phyloP scores from a whole-genome alignment of 2,797 vertebrate species.

The Poeciliopsis paucimaculata region DNA sequence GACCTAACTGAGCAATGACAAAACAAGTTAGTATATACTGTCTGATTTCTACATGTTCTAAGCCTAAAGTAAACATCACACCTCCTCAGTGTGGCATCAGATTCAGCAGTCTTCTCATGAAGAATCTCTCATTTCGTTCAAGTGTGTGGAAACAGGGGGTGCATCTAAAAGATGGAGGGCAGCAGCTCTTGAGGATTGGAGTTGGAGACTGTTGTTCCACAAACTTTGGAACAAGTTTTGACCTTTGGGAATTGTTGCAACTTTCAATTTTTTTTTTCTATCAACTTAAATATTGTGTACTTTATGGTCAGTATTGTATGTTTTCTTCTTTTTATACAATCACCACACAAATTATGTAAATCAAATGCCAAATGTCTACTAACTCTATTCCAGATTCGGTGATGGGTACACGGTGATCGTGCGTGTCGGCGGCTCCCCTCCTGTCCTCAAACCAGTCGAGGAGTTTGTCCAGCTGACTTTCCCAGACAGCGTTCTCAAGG shows the following conservation, averaged over 20 bases:
- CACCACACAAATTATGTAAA: background rate
- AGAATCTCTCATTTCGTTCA: background rate
- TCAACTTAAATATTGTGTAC: background rate
- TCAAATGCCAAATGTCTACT: background rate
- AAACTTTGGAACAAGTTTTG: background rate
- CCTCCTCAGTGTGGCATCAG: too few relatives aligned
- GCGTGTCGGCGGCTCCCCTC: conserved; percentile 85
- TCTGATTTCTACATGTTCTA: too few relatives aligned
- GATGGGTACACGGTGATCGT: conserved; percentile 95
- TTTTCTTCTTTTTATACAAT: background rate
- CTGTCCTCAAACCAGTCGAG: conserved; percentile 87
- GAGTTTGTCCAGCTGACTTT: conserved; percentile 88
- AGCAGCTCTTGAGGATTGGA: background rate
- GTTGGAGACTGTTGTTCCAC: background rate
- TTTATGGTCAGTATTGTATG: background rate
- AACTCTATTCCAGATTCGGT: conserved; percentile 87
- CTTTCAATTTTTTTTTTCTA: background rate
- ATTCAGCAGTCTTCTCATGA: too few relatives aligned
- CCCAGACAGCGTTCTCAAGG: conserved; percentile 90
- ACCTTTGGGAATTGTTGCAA: background rate
- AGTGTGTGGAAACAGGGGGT: background rate
- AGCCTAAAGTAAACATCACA: too few relatives aligned
- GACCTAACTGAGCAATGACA: too few relatives aligned
- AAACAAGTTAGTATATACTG: too few relatives aligned
- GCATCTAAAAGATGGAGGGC: background rate